phyloP scores from a whole-genome alignment of 2,797 vertebrate species.

The Bucorvus abyssinicus region DNA sequence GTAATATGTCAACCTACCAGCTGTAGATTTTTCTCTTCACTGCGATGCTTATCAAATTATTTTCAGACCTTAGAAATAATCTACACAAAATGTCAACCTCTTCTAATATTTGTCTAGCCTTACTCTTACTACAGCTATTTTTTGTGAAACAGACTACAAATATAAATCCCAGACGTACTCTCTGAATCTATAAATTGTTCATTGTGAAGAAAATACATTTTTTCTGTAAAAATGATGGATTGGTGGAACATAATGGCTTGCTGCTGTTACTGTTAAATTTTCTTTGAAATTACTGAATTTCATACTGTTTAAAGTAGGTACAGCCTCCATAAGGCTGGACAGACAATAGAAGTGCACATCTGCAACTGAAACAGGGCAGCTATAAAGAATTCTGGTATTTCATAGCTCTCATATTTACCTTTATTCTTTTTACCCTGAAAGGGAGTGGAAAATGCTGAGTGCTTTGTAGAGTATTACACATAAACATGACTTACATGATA shows the following conservation, averaged over 20 bases:
- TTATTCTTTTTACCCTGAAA: neutral
- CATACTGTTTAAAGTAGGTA: neutral
- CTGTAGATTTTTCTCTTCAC: neutral
- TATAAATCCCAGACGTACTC: slow-evolving; percentile 18
- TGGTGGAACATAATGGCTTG: slow-evolving; percentile 39
- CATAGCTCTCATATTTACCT: neutral
- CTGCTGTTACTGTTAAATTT: slow-evolving; percentile 32
- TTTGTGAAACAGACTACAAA: slow-evolving; percentile 12
- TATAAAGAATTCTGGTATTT: neutral
- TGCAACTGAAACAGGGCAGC: neutral
- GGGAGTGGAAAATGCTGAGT: neutral
- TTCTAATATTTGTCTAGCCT: slow-evolving; percentile 5
- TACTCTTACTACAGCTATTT: neutral
- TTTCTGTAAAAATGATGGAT: slow-evolving; percentile 40
- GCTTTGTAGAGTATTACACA: neutral
- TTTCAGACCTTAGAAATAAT: neutral
- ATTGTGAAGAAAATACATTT: slow-evolving; percentile 20
- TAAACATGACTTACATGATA: neutral
- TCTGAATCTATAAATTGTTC: slow-evolving; percentile 54
- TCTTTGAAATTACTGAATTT: slow-evolving; percentile 35
- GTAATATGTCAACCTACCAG: fast-evolving
- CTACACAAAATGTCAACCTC: neutral
- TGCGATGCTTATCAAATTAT: neutral
- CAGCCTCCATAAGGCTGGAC: neutral
- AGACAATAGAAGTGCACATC: neutral